Evolutionary conservation across 2,888 invertebrate genomes (phyloP).

Genomic region (Nyleta sp.): DNA sequence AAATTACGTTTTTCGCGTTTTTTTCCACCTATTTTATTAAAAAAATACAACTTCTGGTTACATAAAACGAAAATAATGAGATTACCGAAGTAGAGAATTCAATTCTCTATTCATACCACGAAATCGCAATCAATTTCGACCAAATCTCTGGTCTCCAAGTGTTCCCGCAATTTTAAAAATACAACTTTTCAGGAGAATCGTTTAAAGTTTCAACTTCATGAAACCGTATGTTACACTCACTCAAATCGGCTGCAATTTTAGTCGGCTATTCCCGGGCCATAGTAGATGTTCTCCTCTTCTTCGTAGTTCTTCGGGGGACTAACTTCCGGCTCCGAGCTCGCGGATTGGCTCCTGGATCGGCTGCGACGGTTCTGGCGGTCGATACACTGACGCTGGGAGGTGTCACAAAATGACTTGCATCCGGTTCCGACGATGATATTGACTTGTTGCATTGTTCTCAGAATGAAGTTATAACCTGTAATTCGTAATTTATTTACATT

Average conservation of each 20-base stretch:
- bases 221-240: constrained; percentile 20
- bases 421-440: constrained; percentile 26
- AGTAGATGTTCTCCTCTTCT: constrained; percentile 16
- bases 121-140: constrained; percentile 13
- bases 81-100: constrained; percentile 22
- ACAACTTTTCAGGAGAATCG: constrained; percentile 16
- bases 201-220: constrained; percentile 16
- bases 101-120: background rate
- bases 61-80: constrained; percentile 8
- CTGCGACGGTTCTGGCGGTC: constrained; percentile 8
- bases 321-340: constrained; percentile 7
- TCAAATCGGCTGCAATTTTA: constrained; percentile 17
- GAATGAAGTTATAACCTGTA: constrained; percentile 34
- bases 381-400: constrained; percentile 18
- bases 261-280: constrained; percentile 37
- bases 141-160: constrained; percentile 19
- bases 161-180: constrained; percentile 12
- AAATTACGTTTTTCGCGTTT: constrained; percentile 12
- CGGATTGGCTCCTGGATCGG: background rate
- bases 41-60: constrained; percentile 13
- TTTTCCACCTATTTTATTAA: constrained; percentile 14
- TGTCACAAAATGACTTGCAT: constrained; percentile 28
- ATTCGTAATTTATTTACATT: constrained; percentile 31
- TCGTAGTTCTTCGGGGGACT: constrained; percentile 6
- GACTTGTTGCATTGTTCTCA: constrained; percentile 30